These are phyloP conservation scores for Crotalus horridus DNA, from an alignment of 2,113 vertebrate species.

Conservation along the genomic window DNA sequence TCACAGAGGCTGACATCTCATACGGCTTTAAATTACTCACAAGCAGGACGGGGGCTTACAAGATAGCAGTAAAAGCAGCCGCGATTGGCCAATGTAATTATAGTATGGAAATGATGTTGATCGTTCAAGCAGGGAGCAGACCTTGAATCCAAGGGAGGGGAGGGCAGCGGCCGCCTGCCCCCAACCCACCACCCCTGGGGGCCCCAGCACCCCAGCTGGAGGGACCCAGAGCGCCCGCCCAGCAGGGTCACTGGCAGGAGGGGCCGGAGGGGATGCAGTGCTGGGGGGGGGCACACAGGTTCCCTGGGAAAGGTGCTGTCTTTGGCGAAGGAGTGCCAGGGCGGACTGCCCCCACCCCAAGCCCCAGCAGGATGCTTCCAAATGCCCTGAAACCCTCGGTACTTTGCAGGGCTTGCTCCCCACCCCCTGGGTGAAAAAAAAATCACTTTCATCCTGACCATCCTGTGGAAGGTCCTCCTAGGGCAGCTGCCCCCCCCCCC, in stretches of 20 bases:
- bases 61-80: slow-evolving; percentile 85
- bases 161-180: slow-evolving; percentile 29
- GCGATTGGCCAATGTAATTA: slow-evolving; percentile 92
- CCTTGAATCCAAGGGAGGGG: slow-evolving; percentile 72
- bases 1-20: slow-evolving; percentile 83
- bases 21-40: slow-evolving; percentile 87
- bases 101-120: slow-evolving; percentile 93
- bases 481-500: no score
- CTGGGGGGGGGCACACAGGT: background rate
- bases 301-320: background rate
- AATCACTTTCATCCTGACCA: no score
- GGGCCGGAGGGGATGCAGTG: background rate
- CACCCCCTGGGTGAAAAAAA: background rate
- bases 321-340: background rate
- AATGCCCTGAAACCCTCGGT: background rate
- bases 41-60: slow-evolving; percentile 76
- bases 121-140: slow-evolving; percentile 82
- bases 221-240: background rate
- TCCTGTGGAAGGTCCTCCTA: background rate
- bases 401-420: background rate
- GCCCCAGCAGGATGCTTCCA: background rate
- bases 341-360: background rate
- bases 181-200: background rate
- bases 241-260: background rate
- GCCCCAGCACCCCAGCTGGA: background rate